These are phyloP conservation scores for Dipodomys ordii DNA, from an alignment of 2,113 vertebrate genomes.

Conservation along the genomic window DNA sequence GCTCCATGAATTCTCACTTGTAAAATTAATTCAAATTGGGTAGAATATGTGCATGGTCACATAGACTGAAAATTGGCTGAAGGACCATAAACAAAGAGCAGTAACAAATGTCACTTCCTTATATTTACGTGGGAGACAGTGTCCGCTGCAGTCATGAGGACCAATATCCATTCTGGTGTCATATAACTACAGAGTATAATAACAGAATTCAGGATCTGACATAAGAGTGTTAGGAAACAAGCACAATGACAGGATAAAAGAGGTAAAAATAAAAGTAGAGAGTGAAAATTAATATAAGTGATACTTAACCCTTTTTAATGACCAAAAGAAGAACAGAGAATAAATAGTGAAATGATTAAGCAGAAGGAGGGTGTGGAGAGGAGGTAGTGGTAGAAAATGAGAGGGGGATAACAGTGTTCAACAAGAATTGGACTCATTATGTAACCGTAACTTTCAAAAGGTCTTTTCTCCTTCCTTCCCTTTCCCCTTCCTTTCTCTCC, in stretches of 20 bases:
- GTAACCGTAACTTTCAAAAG: background rate
- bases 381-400: too few relatives aligned
- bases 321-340: too few relatives aligned
- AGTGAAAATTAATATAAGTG: slow-evolving; percentile 14
- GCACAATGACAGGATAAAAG: background rate
- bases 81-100: slow-evolving; percentile 75
- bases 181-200: slow-evolving; percentile 8
- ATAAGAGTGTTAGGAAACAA: background rate
- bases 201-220: slow-evolving; percentile 35
- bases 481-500: background rate
- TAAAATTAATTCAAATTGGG: slow-evolving; percentile 83
- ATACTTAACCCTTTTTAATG: too few relatives aligned
- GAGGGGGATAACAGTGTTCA: too few relatives aligned
- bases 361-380: too few relatives aligned
- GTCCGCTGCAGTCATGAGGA: slow-evolving; percentile 21
- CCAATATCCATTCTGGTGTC: background rate
- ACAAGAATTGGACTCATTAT: too few relatives aligned
- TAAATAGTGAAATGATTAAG: too few relatives aligned
- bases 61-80: slow-evolving; percentile 76
- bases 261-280: background rate
- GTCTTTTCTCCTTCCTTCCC: background rate
- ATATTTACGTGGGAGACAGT: slow-evolving; percentile 47
- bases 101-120: slow-evolving; percentile 59
- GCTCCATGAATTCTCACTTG: slow-evolving; percentile 78
- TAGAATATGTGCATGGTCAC: slow-evolving; percentile 80